Conservation (phyloP, 2,797 vertebrate genomes). For the Malacoraja senta region DNA sequence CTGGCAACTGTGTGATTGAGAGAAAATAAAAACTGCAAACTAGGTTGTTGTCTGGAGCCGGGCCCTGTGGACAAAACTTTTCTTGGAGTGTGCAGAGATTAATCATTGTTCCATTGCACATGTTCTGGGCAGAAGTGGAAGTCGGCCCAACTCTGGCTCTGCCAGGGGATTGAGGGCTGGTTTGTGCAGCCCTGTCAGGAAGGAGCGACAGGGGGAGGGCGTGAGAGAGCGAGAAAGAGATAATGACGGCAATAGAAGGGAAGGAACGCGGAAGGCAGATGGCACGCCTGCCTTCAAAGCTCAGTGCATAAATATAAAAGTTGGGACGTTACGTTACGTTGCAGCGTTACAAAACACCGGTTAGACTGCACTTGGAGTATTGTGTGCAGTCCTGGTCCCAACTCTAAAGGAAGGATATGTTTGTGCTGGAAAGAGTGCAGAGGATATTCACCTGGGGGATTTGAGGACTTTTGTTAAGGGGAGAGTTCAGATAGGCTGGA, state of each 20-base stretch:
- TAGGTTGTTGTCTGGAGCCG: neutral
- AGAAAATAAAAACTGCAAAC: neutral
- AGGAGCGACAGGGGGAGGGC: neutral
- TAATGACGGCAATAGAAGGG: neutral
- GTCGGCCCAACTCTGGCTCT: neutral
- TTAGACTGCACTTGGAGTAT: too few species aligned
- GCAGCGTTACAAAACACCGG: too few species aligned
- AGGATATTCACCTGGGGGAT: too few species aligned
- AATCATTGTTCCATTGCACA: neutral
- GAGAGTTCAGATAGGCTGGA: too few species aligned
- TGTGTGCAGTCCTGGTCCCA: too few species aligned
- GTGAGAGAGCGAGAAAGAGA: neutral
- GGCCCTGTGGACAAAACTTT: neutral
- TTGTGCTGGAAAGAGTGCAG: too few species aligned
- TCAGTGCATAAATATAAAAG: too few species aligned
- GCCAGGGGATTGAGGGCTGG: neutral
- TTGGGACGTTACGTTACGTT: too few species aligned
- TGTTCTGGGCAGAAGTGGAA: constrained; percentile 8
- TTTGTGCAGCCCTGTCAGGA: neutral
- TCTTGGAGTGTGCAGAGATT: neutral
- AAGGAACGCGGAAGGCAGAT: too few species aligned
- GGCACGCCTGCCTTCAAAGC: too few species aligned
- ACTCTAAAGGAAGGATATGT: too few species aligned
- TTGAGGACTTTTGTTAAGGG: too few species aligned
- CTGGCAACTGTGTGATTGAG: neutral